These are phyloP conservation scores for Neostethus bicornis DNA, from an alignment of 2,797 vertebrate species.

Conservation along the genomic window DNA sequence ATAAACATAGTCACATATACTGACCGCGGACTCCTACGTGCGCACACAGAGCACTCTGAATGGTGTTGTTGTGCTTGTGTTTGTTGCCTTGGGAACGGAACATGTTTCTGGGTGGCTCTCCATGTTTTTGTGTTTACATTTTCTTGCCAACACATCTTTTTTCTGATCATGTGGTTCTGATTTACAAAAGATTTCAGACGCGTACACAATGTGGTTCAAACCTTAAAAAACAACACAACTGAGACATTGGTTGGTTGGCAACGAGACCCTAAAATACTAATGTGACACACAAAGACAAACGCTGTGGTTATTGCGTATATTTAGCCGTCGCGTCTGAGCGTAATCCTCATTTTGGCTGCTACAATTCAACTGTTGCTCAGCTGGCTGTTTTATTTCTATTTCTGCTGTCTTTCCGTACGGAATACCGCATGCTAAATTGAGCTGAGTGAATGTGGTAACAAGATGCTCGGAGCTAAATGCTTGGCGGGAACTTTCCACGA, in stretches of 20 bases:
- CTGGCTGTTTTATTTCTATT: constrained; percentile 57
- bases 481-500: constrained; percentile 67
- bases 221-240: constrained; percentile 17
- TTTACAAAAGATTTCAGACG: constrained; percentile 47
- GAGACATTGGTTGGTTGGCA: constrained; percentile 31
- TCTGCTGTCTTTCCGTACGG: constrained; percentile 60
- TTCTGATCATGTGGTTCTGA: constrained; percentile 63
- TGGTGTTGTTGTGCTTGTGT: constrained; percentile 56
- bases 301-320: neutral
- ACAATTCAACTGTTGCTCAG: constrained; percentile 37
- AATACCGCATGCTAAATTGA: constrained; percentile 63
- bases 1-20: constrained; percentile 23
- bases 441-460: constrained; percentile 69
- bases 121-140: constrained; percentile 54
- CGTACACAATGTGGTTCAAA: constrained; percentile 36
- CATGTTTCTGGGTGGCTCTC: constrained; percentile 58
- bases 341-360: constrained; percentile 48
- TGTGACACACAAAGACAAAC: constrained; percentile 15
- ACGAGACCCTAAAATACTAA: constrained; percentile 14
- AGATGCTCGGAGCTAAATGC: constrained; percentile 63
- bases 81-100: constrained; percentile 46
- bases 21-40: constrained; percentile 38
- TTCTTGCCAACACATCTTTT: constrained; percentile 37
- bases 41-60: constrained; percentile 27
- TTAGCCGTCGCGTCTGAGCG: constrained; percentile 19